Base-by-base conservation (phyloP, 2,888 invertebrate genomes). In the Amiota minor region DNA sequence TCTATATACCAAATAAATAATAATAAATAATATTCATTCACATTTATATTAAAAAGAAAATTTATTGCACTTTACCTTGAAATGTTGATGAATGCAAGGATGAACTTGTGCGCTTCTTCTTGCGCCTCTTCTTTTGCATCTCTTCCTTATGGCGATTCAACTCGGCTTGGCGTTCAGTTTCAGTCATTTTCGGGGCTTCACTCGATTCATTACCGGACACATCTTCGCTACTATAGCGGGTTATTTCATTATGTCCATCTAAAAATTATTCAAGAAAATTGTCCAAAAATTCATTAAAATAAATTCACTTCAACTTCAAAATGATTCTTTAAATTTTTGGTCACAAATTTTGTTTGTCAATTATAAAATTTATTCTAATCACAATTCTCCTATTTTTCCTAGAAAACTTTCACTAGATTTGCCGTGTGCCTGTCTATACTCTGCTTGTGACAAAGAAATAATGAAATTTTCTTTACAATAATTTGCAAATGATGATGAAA, bases 101-200 rank as follows among this genome's bases (percentile, higher is more conserved):
- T 78, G 96, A 96, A 89, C 95, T 95, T 80, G 96, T 95, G 87
- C 96, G 94, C 92, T 96, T 96, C 94, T 96, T 96, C 92, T 95
- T 96, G 88, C 96, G 94, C 84, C 96, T 93, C 90, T 95, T 95
- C 91, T 94, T 94, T 87, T 96, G 94, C 88, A 96, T 96, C 91
- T 96, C 96, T 87, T 96, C 96, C 91, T 96, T 96, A 87, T 95
- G 94, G 78, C 94, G 92, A 89, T 93, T 93, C 86, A 94, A 91
- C 86, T 94, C 94, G 71, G 88, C 89, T 79, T 90, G 90, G 64
- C 90, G 86, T 82, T 90, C 90, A 75, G 86, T 81, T 77, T 90
- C 90, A 73, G 90, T 89, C 89, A 89, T 88, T 73, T 87, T 88
- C 55, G 82, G 84, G 71, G 87, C 87, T 77, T 90, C 89, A 80